Percentiles rank a stretch among this genome's conserved stretches.
Evolutionary conservation across 2,797 vertebrate species (phyloP).

Genomic region (Botia kubotai): DNA sequence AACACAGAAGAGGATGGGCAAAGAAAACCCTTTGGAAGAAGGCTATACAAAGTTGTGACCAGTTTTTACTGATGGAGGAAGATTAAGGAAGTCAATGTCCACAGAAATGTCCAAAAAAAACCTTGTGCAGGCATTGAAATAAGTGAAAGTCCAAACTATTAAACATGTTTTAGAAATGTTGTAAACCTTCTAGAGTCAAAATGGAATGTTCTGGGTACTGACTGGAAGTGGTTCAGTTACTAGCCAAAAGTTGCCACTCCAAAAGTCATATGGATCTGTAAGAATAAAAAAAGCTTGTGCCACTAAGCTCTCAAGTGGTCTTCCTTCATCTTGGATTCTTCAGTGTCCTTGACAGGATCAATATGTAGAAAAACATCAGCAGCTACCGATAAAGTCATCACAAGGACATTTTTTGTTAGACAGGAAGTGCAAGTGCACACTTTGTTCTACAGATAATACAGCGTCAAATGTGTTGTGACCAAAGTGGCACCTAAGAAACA

Average conservation of each 20-base stretch:
- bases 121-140: background rate
- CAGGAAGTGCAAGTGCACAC: slow-evolving; percentile 67
- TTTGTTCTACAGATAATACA: slow-evolving; percentile 39
- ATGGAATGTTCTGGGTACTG: background rate
- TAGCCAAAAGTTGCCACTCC: slow-evolving; percentile 32
- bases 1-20: slow-evolving; percentile 12
- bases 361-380: slow-evolving; percentile 57
- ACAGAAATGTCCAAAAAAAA: slow-evolving; percentile 15
- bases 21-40: background rate
- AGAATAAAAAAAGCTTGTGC: slow-evolving; percentile 29
- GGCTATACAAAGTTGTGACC: slow-evolving; percentile 20
- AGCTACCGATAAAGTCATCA: slow-evolving; percentile 61
- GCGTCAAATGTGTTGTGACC: slow-evolving; percentile 49
- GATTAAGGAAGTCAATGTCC: slow-evolving; percentile 26
- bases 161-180: slow-evolving; percentile 18
- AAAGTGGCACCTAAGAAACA: slow-evolving; percentile 39
- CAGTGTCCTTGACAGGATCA: slow-evolving; percentile 48
- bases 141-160: slow-evolving; percentile 20
- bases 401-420: slow-evolving; percentile 25
- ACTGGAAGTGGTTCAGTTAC: slow-evolving; percentile 20
- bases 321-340: slow-evolving; percentile 26
- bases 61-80: background rate
- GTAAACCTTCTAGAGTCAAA: slow-evolving; percentile 40
- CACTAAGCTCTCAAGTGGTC: slow-evolving; percentile 42
- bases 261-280: slow-evolving; percentile 39